Percentiles rank a stretch among this genome's conserved stretches.
Evolutionary conservation across 2,113 vertebrate genomes (phyloP).

Genomic region (Rhinichthys klamathensis): DNA sequence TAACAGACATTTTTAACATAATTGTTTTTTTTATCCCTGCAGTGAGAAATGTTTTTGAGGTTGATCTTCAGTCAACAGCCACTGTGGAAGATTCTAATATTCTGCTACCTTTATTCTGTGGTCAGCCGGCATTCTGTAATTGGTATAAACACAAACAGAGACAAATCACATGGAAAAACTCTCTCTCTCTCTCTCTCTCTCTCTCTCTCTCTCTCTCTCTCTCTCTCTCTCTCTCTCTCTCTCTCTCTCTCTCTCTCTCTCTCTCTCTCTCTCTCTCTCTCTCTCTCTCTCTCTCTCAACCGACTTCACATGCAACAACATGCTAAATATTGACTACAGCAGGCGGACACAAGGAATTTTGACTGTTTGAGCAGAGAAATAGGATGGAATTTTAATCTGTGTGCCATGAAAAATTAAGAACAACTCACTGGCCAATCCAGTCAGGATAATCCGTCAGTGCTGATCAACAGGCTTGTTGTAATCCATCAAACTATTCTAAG

Average conservation of each 20-base stretch:
- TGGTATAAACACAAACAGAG: constrained; percentile 30
- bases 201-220: too few species aligned
- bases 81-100: constrained; percentile 22
- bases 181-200: neutral
- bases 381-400: neutral
- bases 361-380: neutral
- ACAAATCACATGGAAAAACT: constrained; percentile 7
- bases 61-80: constrained; percentile 1
- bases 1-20: neutral
- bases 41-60: constrained; percentile 42
- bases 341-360: neutral
- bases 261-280: too few species aligned
- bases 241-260: too few species aligned
- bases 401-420: neutral
- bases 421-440: neutral
- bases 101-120: constrained; percentile 25
- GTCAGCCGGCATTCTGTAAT: constrained; percentile 13
- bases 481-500: neutral
- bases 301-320: neutral
- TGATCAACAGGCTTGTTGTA: neutral
- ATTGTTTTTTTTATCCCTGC: constrained; percentile 8
- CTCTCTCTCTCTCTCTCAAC: neutral
- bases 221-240: too few species aligned
- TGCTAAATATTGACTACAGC: neutral
- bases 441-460: neutral